Base-by-base conservation (phyloP, 2,797 vertebrate species). In the Leucoraja ocellata region DNA sequence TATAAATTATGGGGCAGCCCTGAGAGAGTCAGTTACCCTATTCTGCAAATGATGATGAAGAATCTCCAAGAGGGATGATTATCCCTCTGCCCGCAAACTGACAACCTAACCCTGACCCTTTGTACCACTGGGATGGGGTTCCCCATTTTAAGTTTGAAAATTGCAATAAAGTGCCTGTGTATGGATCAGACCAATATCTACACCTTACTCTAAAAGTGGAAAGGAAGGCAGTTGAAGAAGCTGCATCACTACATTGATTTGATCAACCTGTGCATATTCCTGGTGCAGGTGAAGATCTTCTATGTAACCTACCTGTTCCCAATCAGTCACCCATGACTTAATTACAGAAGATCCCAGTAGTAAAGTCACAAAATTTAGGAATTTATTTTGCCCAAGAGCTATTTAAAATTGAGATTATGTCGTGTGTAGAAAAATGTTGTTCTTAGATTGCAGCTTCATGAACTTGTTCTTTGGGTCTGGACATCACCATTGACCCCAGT, bases 361-460 rank as follows among this genome's bases (percentile, higher is more conserved):
- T 86, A 86, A 86, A 86, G 58, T 65, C 58, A 16, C n/a, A 14
- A 61, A n/a, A 63, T 65, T 63, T 88, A 36, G 84, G n/a, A 36
- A 36, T 68, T 88, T 88, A 74, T 88, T 88, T 8, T 36, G 84
- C 61, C n/a, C 63, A 36, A 88, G n/a, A 88, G 36, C 84, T 68
- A 68, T 21, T 84, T 84, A 63, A 36, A 36, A 86, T 21, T n/a
- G 4, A 86, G 25, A 1, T 3, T 7, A 68, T 21, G 16, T 68
- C 61, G 10, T 9, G 6, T 32, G 28, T 46, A 79, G 32, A n/a
- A 36, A 36, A 28, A 86, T 16, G 16, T 68, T 18, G 68, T 32
- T 88, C n/a, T 88, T 65, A 32, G 63, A 63, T 32, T 88, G 36
- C n/a, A 68, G 28, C 63, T 86, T 65, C 16, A 86, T 23, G 23